Conservation (phyloP, 2,888 invertebrate species). For the Hesperia comma region DNA sequence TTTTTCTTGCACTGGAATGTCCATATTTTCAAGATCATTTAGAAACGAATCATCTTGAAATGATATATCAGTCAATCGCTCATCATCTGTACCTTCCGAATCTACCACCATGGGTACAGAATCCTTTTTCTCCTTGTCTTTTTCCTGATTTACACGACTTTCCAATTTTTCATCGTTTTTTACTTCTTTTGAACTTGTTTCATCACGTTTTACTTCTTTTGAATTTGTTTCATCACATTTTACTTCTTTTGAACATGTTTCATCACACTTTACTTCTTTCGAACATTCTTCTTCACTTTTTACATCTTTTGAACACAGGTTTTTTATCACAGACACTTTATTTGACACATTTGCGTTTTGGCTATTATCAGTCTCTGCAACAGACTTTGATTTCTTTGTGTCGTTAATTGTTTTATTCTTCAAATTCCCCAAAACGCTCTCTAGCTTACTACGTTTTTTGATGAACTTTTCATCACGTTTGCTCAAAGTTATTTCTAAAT, state of each 20-base stretch:
- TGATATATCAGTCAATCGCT: conserved; percentile 50
- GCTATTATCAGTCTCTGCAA: neutral
- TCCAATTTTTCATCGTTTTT: neutral
- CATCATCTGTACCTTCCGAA: conserved; percentile 48
- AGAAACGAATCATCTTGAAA: conserved; percentile 53
- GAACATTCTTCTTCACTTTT: neutral
- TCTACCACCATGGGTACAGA: neutral
- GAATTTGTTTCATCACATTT: neutral
- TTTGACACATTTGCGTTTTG: neutral
- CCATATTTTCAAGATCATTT: conserved; percentile 58
- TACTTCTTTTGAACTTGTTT: too few relatives aligned
- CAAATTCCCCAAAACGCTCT: conserved; percentile 56
- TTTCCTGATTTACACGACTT: neutral
- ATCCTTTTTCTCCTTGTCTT: neutral
- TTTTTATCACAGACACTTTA: conserved; percentile 11
- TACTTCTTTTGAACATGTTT: too few relatives aligned
- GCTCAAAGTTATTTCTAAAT: conserved; percentile 33
- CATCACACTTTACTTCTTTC: too few relatives aligned
- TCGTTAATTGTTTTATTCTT: conserved; percentile 49
- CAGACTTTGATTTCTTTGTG: neutral
- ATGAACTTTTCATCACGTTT: conserved; percentile 52
- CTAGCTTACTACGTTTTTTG: conserved; percentile 63
- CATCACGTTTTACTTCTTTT: neutral
- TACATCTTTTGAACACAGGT: neutral
- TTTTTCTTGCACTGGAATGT: conserved; percentile 56